These are phyloP conservation scores for Plebejus melissa DNA, from an alignment of 2,888 invertebrate genomes.

Conservation along the genomic window DNA sequence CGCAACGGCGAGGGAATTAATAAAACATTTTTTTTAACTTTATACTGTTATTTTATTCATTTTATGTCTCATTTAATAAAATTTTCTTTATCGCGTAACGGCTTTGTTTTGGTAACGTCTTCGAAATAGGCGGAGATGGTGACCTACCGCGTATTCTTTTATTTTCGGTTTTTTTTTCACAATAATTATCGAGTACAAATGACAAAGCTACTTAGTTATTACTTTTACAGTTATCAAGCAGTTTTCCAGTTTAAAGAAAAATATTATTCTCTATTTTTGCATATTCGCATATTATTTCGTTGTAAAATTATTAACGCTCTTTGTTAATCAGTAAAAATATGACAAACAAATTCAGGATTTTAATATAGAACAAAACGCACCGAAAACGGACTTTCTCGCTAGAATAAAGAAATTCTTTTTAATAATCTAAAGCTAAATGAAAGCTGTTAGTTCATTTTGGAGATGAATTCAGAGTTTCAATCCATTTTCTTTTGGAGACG, in stretches of 20 bases:
- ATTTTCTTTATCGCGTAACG: not conserved
- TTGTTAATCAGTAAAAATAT: slow-evolving; percentile 1
- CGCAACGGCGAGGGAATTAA: not conserved
- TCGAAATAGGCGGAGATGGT: not conserved
- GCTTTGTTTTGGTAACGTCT: not conserved
- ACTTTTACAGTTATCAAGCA: not conserved
- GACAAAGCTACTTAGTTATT: too few relatives aligned
- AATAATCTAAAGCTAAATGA: slow-evolving; percentile 28
- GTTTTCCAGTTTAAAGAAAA: not conserved
- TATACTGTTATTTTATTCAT: slow-evolving; percentile 3
- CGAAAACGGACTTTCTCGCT: not conserved
- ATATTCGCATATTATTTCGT: not conserved
- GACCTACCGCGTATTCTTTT: too few relatives aligned
- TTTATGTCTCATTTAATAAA: not conserved
- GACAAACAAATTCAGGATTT: not conserved
- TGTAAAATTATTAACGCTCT: not conserved
- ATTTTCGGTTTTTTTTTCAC: too few relatives aligned
- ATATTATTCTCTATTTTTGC: not conserved
- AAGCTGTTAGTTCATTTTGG: slow-evolving; percentile 28
- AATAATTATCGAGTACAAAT: too few relatives aligned
- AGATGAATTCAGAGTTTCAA: slow-evolving; percentile 27
- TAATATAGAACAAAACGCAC: slow-evolving; percentile 13
- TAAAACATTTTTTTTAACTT: slow-evolving; percentile 7
- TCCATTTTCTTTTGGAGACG: slow-evolving; percentile 21
- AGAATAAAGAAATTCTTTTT: slow-evolving; percentile 29